Evolutionary conservation across 2,113 vertebrate species (phyloP).

Genomic region (Grammomys dolichurus): DNA sequence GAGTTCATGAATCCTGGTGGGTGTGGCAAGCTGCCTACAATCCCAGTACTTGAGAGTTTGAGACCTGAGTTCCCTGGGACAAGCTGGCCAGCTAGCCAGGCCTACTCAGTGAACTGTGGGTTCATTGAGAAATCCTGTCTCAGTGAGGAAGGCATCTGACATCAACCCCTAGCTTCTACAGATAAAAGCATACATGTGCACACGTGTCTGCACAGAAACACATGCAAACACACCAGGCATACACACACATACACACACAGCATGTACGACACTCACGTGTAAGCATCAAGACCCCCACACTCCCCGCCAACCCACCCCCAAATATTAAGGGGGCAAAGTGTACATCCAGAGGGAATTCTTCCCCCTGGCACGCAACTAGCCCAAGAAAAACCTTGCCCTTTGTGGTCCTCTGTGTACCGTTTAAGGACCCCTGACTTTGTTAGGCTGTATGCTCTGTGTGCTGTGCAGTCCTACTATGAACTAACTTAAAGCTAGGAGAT

Average conservation of each 20-base stretch:
- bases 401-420: not conserved
- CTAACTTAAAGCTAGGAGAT: not conserved
- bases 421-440: not conserved
- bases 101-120: not conserved
- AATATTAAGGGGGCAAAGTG: not conserved
- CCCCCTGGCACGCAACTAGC: no score
- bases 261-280: not conserved
- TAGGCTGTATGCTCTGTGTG: not conserved
- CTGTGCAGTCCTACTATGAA: not conserved
- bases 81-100: not conserved
- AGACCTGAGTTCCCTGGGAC: not conserved
- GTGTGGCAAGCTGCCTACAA: not conserved
- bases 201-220: not conserved
- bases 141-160: not conserved
- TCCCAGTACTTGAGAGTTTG: not conserved
- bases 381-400: not conserved
- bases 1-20: not conserved
- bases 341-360: not conserved
- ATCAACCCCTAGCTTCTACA: not conserved
- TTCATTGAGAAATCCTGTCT: not conserved
- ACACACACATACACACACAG: not conserved
- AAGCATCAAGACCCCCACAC: not conserved
- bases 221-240: not conserved
- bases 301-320: accelerated
- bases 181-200: not conserved